Conservation (phyloP, 1,140 invertebrate species). For the fruit fly (Drosophila melanogaster) region DNA sequence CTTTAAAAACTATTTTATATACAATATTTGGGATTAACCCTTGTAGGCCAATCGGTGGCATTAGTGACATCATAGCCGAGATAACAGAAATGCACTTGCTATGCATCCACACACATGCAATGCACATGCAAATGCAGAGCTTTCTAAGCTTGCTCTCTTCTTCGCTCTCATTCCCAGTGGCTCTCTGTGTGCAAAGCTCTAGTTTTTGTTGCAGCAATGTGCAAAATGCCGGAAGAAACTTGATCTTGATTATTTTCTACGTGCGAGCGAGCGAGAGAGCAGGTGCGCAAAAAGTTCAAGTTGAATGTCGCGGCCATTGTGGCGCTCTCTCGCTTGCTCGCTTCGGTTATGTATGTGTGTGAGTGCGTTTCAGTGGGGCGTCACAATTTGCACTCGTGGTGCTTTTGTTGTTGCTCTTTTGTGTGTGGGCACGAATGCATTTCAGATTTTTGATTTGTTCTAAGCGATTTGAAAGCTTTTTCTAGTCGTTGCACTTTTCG, state of each 20-base stretch:
- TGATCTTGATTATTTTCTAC: conserved; percentile 83
- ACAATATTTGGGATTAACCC: conserved; percentile 6
- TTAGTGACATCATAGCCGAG: conserved; percentile 68
- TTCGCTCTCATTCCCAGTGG: neutral
- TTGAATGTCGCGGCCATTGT: conserved; percentile 81
- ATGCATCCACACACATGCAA: conserved; percentile 13
- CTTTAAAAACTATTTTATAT: no score
- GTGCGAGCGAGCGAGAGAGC: conserved; percentile 38
- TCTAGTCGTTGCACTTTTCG: conserved; percentile 25
- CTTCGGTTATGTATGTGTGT: conserved; percentile 6
- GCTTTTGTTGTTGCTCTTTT: conserved; percentile 25
- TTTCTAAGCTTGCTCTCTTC: conserved; percentile 51
- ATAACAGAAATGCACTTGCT: conserved; percentile 68
- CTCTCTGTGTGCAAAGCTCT: conserved; percentile 65
- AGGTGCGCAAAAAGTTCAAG: conserved; percentile 80
- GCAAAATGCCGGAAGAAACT: conserved; percentile 83
- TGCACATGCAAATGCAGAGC: conserved; percentile 7
- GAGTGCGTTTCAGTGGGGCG: conserved; percentile 46
- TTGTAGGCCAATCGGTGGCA: conserved; percentile 3
- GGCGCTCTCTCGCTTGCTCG: conserved; percentile 16
- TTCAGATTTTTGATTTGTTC: conserved; percentile 48
- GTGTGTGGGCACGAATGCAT: conserved; percentile 36
- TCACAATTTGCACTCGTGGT: conserved; percentile 52
- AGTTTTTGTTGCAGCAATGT: conserved; percentile 59
- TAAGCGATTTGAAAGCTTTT: conserved; percentile 64